Evolutionary conservation across 2,888 invertebrate species (phyloP).

Genomic region (Xestia rhomboidea): DNA sequence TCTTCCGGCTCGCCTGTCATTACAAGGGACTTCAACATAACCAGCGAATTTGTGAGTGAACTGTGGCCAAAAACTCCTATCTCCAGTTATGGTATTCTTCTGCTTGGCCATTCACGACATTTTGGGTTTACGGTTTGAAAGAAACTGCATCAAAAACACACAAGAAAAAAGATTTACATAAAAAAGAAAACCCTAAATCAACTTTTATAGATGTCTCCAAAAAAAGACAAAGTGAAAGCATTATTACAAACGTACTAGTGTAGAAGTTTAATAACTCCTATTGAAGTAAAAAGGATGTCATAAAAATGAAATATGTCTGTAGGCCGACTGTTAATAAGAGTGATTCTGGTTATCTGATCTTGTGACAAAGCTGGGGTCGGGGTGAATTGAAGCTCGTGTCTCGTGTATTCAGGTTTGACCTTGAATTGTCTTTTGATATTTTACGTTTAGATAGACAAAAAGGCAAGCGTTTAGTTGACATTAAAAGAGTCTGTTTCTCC

Average conservation of each 20-base stretch:
- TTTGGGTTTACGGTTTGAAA: neutral
- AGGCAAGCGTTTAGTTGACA: neutral
- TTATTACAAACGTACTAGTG: neutral
- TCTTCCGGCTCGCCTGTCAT: neutral
- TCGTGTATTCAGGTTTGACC: slow-evolving; percentile 15
- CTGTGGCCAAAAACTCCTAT: neutral
- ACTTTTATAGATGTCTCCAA: neutral
- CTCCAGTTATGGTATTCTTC: neutral
- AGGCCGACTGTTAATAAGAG: slow-evolving; percentile 47
- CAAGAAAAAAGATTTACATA: neutral
- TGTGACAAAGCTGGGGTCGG: slow-evolving; percentile 47
- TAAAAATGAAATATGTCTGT: slow-evolving; percentile 57
- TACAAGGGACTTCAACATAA: neutral
- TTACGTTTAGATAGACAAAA: neutral
- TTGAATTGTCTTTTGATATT: slow-evolving; percentile 36
- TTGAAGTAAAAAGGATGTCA: slow-evolving; percentile 54
- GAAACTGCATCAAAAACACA: neutral
- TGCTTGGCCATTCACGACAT: neutral
- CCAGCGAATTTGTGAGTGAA: neutral
- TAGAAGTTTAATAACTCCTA: slow-evolving; percentile 38
- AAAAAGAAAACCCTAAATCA: neutral
- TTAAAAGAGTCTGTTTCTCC: neutral
- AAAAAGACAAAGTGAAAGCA: slow-evolving; percentile 2
- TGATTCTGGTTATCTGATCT: slow-evolving; percentile 44
- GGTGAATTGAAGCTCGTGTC: slow-evolving; percentile 22